Evolutionary conservation across 2,888 invertebrate species (phyloP).

Genomic region (Euclidia mi): DNA sequence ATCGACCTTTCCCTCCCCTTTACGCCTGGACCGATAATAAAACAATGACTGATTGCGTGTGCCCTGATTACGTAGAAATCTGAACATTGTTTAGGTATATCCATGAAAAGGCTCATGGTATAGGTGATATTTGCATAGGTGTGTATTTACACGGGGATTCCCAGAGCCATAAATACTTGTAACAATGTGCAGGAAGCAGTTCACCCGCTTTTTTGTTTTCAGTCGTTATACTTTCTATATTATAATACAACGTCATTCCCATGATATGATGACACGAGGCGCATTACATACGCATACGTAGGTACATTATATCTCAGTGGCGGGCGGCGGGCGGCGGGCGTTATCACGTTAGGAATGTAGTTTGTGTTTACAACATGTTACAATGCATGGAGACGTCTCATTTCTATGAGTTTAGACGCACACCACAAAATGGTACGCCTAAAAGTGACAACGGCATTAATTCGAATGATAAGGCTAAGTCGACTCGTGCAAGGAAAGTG

Average conservation of each 20-base stretch:
- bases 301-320: constrained; percentile 19
- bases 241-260: constrained; percentile 32
- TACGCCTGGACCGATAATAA: constrained; percentile 31
- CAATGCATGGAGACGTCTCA: constrained; percentile 19
- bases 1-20: constrained; percentile 41
- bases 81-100: constrained; percentile 40
- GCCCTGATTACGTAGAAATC: constrained; percentile 32
- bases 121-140: constrained; percentile 39
- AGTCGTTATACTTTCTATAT: constrained; percentile 36
- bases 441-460: constrained; percentile 62
- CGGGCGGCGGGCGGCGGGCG: constrained; percentile 17
- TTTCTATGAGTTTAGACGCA: constrained; percentile 33
- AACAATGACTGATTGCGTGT: constrained; percentile 40
- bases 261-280: constrained; percentile 19
- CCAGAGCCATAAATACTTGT: constrained; percentile 11
- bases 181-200: constrained; percentile 45
- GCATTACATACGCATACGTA: constrained; percentile 16
- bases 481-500: constrained; percentile 81
- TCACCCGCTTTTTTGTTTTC: constrained; percentile 33
- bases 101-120: constrained; percentile 37
- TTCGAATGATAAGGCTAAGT: constrained; percentile 81
- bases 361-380: constrained; percentile 12
- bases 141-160: constrained; percentile 41
- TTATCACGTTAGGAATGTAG: constrained; percentile 28
- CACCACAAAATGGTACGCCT: constrained; percentile 52